Evolutionary conservation across 1,140 invertebrate species (phyloP).

Genomic region (Pseudomyrmex sp.): DNA sequence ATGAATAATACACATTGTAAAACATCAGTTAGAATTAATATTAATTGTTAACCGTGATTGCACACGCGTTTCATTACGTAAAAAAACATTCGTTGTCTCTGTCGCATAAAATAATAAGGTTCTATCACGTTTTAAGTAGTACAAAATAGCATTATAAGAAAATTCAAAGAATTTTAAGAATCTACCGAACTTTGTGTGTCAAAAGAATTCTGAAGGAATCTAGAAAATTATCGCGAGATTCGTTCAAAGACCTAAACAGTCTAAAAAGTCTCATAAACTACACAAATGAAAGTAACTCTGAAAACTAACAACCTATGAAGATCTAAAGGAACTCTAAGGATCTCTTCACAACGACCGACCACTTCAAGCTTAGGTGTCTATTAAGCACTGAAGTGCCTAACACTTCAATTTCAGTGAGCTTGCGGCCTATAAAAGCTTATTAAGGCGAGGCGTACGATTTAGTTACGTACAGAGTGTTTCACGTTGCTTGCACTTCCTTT

Average conservation of each 20-base stretch:
- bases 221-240: background rate
- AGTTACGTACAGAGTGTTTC: conserved; percentile 15
- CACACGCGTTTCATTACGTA: too few species aligned
- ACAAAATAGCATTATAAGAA: too few species aligned
- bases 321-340: conserved; percentile 21
- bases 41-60: too few species aligned
- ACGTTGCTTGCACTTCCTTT: background rate
- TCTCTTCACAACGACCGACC: background rate
- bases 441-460: conserved; percentile 10
- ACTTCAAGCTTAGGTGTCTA: conserved; percentile 26
- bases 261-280: background rate
- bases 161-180: background rate
- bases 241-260: background rate
- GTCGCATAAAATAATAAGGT: background rate
- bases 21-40: background rate
- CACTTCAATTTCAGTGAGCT: conserved; percentile 40
- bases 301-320: conserved; percentile 44
- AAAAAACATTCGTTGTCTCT: too few species aligned
- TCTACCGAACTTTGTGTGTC: background rate
- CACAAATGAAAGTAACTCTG: background rate
- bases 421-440: conserved; percentile 33
- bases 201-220: conserved; percentile 8
- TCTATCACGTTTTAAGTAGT: too few species aligned
- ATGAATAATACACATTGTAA: background rate
- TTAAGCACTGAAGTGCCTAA: conserved; percentile 38